Percentiles rank a stretch among this genome's conserved stretches.
Conservation (phyloP, 1,140 invertebrate species). For the Papilio glaucus region DNA sequence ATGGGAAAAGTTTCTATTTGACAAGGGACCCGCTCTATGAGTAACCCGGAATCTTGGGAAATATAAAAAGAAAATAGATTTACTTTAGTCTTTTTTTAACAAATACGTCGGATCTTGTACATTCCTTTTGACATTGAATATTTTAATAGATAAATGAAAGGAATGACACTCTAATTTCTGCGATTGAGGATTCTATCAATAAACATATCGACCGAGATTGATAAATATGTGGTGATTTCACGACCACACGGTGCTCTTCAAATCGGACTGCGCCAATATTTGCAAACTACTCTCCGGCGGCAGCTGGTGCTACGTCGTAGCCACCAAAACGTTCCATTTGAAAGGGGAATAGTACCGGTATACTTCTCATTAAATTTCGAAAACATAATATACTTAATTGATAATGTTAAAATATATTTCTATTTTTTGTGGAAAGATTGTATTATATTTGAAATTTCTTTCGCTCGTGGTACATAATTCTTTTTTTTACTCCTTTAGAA, state of each 20-base stretch:
- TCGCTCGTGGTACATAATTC: neutral
- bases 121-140: constrained; percentile 33
- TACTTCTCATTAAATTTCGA: neutral
- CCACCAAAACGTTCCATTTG: neutral
- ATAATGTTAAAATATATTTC: too few species aligned
- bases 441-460: too few species aligned
- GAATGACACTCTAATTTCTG: neutral
- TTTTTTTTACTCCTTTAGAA: constrained; percentile 38
- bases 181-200: neutral
- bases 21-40: constrained; percentile 72
- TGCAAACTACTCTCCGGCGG: neutral
- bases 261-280: neutral
- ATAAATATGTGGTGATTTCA: neutral
- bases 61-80: constrained; percentile 66
- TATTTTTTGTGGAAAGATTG: too few species aligned
- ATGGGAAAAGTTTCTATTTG: constrained; percentile 74
- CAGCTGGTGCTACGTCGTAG: neutral
- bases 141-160: neutral
- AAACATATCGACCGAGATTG: neutral
- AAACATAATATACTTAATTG: neutral
- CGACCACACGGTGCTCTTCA: neutral
- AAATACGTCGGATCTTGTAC: constrained; percentile 49
- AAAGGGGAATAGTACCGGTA: neutral
- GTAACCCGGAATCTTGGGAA: constrained; percentile 64
- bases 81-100: constrained; percentile 63